phyloP scores from a whole-genome alignment of 2,113 vertebrate species.

The Cettia cetti region DNA sequence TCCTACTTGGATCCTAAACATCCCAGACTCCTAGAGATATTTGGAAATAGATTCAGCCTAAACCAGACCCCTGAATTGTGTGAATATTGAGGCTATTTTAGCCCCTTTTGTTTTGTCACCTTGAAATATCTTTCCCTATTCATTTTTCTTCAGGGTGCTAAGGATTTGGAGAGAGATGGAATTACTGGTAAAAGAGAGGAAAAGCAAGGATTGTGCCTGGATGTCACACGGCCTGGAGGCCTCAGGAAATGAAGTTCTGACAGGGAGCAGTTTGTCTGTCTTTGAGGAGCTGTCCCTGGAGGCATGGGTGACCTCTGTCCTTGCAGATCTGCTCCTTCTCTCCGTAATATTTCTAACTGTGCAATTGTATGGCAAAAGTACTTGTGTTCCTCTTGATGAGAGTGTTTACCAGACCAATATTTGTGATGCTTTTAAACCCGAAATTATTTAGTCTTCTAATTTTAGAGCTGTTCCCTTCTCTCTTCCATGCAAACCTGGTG shows the following conservation, averaged over 20 bases:
- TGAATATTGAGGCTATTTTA: background rate
- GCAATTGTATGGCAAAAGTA: background rate
- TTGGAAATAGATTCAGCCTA: background rate
- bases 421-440: background rate
- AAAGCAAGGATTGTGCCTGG: constrained; percentile 65
- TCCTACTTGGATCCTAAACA: background rate
- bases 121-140: background rate
- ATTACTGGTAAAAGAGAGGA: constrained; percentile 63
- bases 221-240: constrained; percentile 67
- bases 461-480: background rate
- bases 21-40: background rate
- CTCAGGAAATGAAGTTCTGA: constrained; percentile 62
- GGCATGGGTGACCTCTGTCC: background rate
- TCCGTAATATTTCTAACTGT: background rate
- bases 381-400: background rate
- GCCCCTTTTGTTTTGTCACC: background rate
- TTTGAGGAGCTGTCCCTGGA: constrained; percentile 22
- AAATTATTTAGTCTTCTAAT: background rate
- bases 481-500: background rate
- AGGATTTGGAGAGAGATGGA: constrained; percentile 77
- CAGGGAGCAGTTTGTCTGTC: constrained; percentile 72
- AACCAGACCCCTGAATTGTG: background rate
- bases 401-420: background rate
- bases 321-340: background rate
- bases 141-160: constrained; percentile 52